Evolutionary conservation across 1,140 invertebrate species (phyloP).

Genomic region (Cyclargus thomasi): DNA sequence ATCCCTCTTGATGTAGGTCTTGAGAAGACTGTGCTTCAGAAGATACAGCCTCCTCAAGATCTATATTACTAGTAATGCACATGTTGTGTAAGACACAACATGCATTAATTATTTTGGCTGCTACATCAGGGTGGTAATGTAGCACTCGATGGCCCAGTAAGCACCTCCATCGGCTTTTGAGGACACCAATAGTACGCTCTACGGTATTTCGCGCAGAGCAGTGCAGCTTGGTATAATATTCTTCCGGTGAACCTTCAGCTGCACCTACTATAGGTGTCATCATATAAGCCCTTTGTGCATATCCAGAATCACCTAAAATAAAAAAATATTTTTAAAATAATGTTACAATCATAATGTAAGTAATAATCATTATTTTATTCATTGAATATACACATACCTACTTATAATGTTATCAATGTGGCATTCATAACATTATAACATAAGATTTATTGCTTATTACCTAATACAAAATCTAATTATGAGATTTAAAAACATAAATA

Average conservation of each 20-base stretch:
- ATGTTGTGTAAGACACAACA: conserved; percentile 33
- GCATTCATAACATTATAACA: too few relatives aligned
- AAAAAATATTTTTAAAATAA: not conserved
- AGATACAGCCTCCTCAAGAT: too few relatives aligned
- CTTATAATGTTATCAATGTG: too few relatives aligned
- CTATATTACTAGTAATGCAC: not conserved
- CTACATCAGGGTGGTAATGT: conserved; percentile 26
- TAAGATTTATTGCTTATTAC: too few relatives aligned
- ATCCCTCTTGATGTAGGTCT: too few relatives aligned
- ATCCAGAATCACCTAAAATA: conserved; percentile 27
- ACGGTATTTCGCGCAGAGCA: conserved; percentile 23
- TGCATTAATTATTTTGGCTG: conserved; percentile 30
- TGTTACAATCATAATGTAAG: too few relatives aligned
- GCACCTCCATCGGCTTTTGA: conserved; percentile 31
- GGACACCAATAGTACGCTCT: conserved; percentile 25
- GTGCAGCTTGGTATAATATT: conserved; percentile 25
- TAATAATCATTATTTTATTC: too few relatives aligned
- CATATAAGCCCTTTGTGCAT: conserved; percentile 23
- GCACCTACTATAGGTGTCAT: conserved; percentile 27
- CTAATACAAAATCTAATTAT: too few relatives aligned
- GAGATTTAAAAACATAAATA: too few relatives aligned
- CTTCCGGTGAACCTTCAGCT: conserved; percentile 21
- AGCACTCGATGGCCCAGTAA: conserved; percentile 25
- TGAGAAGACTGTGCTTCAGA: too few relatives aligned
- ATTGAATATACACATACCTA: too few relatives aligned